Base-by-base conservation (phyloP, 2,888 invertebrate species). In the Sialis fuliginosa region DNA sequence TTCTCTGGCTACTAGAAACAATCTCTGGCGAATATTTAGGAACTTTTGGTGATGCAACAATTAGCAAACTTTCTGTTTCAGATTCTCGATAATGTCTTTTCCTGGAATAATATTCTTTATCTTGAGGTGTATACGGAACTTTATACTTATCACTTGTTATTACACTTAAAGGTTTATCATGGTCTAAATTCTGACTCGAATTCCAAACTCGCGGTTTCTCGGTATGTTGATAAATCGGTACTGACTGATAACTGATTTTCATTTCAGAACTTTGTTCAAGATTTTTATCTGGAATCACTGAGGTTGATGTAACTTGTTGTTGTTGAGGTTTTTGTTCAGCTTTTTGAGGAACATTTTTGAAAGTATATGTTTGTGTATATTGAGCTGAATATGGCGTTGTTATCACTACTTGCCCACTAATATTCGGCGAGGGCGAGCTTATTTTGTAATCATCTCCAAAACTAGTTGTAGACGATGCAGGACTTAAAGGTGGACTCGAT, bases 401-500 rank as follows among this genome's bases (percentile, higher is more conserved):
- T 0, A 70, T 69, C 53, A 71, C 69, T 1, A 69, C 53, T 53
- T 71, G 71, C 0, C 71, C 72, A 43, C 7, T 37, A 5, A 39
- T 31, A 12, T 72, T 60, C 0, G 74, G 73, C 4, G 49, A 49
- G 6, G 50, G 50, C 12, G 48, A 48, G 31, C 46, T 35, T 35
- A 45, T 54, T 39, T 54, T 56, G 4, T 74, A 72, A 52, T 79
- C 79, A 9, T 72, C 72, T 37, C 68, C 67, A 53, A 75, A 77
- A 45, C 79, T 79, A 6, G 79, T 79, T 41, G 77, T 76, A 40
- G 81, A 80, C 1, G 80, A 79, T 12, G 79, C 63, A 0, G 84
- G 84, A 55, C 84, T 84, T 9, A 80, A 58, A 0, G 82, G 77
- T 1, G 84, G 83, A 57, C 81, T 82, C 31, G 60, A 49, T 6